Evolutionary conservation across 2,888 invertebrate genomes (phyloP), one percentile per base, ranked within the genome.

Genomic region (Scrobipalpa costella): DNA sequence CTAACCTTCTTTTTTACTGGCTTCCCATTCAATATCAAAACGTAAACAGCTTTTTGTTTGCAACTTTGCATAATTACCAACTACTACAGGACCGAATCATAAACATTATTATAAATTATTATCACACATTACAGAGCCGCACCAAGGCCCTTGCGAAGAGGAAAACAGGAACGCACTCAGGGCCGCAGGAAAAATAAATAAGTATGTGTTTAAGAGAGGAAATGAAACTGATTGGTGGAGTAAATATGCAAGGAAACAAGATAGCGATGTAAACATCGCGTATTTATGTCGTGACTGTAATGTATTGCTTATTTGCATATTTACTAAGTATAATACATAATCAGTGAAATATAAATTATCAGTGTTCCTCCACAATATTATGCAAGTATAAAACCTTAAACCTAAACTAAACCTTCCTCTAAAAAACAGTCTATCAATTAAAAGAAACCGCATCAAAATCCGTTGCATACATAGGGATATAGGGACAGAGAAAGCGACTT

Each of bases 151-250:
- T 17, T 15, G 15, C 49, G 5, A 36, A 36, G 15, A 49, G 49
- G 49, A 49, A 49, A 49, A 49, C 49, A 49, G 49, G 49, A 49
- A 49, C 49, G 8, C 1, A 49, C 49, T 17, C 49, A 49, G 15
- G 49, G 49, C 7, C 49, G 17, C 15, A 49, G 49, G 49, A 49
- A 49, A 49, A 44, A 44, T 44, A 44, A 36, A 11, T 7, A 2
- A 36, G 36, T 36, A 7, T n/a, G 17, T 15, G 17, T 17, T 17
- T 7, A 8, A 2, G 7, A 17, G 49, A 49, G 44, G 44, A 44
- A 44, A 44, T 44, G 44, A 44, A 44, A 44, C 38, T 13, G 8
- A 38, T 44, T 44, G 44, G n/a, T 38, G 38, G 13, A 11, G 38
- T 38, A 38, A 38, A 44, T n/a, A 44, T n/a, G 44, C n/a, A 27